Evolutionary conservation across 2,797 vertebrate genomes (phyloP).

Genomic region (Tauraco hartlaubi): DNA sequence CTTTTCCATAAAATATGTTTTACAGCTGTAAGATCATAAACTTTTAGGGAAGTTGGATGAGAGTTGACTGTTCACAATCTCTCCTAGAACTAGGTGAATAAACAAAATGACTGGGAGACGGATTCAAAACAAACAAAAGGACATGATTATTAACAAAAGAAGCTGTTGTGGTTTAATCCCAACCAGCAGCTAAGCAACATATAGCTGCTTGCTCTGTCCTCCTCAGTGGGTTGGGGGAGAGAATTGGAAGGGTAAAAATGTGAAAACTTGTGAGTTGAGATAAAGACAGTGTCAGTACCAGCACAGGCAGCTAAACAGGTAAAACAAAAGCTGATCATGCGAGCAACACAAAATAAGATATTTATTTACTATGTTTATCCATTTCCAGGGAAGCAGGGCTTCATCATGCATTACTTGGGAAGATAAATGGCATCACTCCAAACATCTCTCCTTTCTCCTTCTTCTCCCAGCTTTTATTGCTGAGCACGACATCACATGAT

Average conservation of each 20-base stretch:
- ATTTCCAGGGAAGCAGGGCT: neutral
- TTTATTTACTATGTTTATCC: neutral
- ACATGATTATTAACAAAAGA: neutral
- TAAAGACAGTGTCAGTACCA: neutral
- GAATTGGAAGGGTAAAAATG: neutral
- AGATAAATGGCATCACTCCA: neutral
- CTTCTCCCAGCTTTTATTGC: neutral
- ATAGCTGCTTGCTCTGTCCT: rapidly evolving
- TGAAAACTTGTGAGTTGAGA: neutral
- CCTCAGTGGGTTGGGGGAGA: neutral
- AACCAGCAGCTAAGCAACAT: neutral
- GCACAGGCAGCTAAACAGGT: neutral
- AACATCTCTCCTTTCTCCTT: neutral
- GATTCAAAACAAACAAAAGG: neutral
- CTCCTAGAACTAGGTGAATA: neutral
- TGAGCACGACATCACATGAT: rapidly evolving
- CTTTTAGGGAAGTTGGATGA: neutral
- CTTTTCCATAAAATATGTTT: neutral
- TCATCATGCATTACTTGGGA: neutral
- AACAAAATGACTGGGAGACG: neutral
- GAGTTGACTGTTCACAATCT: neutral
- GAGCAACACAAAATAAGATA: neutral
- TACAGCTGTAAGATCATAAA: neutral
- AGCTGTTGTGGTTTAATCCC: neutral
- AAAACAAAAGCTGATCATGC: neutral